Base-by-base conservation (phyloP, 1,140 invertebrate genomes). In the Sinonovacula constricta region DNA sequence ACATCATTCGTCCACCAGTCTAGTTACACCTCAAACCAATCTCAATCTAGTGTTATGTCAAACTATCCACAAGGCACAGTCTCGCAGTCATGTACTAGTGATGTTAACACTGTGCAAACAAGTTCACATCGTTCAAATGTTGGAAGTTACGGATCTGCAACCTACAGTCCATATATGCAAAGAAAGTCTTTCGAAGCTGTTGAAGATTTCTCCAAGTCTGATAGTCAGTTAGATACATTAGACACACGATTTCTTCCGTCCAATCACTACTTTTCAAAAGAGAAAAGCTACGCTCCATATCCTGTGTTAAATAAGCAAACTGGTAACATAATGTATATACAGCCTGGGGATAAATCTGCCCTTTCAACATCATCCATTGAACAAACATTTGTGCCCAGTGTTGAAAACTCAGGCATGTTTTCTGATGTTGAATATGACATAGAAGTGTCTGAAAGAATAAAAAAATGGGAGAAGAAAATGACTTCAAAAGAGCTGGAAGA, bases 391-490 rank as follows among this genome's bases (percentile, higher is more conserved):
- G 33, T 75, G 74, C 33, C 60, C n/a, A n/a, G n/a, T n/a, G n/a
- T 80, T 12, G 34, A 36, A 3, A 84, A 86, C 49, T 63, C 79
- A 26, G 88, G 88, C 36, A 89, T 89, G 88, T 89, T 89, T 71
- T 89, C 88, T 5, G 88, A 89, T 83, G 88, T 89, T 30, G 88
- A 89, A 45, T 89, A 89, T 60, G 83, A 89, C 60, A 89, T 89
- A 30, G 87, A 88, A 76, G 86, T 89, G 12, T 83, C 88, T 1
- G 88, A 89, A 49, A 72, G 88, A 56, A 84, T 89, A 24, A 88
- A 88, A 67, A 88, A 88, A 36, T 89, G 88, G 88, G 88, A 89
- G 59, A 86, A 77, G 72, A 80, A 79, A 57, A 76, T 74, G 26
- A 54, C 69, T 18, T 60, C 70, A n/a, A 62, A 36, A 65, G 78